Evolutionary conservation across 2,797 vertebrate genomes (phyloP), one percentile per base, ranked within the genome.

Genomic region (Halcyon badia): DNA sequence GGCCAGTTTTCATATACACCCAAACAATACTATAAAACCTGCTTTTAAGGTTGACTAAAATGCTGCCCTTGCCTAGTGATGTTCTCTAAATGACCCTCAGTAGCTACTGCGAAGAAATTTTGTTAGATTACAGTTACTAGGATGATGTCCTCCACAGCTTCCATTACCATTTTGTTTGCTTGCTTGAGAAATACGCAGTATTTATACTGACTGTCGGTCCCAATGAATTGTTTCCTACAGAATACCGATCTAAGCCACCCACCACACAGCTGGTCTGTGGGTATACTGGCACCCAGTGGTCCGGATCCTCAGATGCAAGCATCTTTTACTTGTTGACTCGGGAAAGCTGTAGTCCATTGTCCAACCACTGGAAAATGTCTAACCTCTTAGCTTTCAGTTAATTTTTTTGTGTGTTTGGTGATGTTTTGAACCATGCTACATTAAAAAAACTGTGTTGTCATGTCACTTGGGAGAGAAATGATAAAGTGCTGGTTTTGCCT

Each of bases 201-300:
- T 69, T 66, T 81, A 31, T 42, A 48, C 9, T 46, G 35, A 60
- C 25, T 56, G 4, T 64, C 37, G 69, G 41, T 42, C 18, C 33
- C n/a, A 44, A 2, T 16, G 13, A 84, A 22, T 41, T 60, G 19
- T 49, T 83, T 60, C 52, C 64, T 42, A 30, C 31, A 77, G 24
- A 56, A 41, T 42, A 60, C 7, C 0, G 0, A 31, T 15, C n/a
- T 51, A 69, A 79, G 16, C 6, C 35, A 42, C n/a, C 26, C 35
- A 60, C 44, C 28, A 26, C 30, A 49, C 28, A 9, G 42, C 16
- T 61, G 92, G 30, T n/a, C 56, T 79, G 20, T 79, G 69, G 49
- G 51, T 39, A 85, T 79, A 95, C 91, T 97, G 89, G 94, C 89
- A 95, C 87, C 91, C 88, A 92, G 87, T 89, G 91, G 93, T 58